Evolutionary conservation across 1,140 invertebrate genomes (phyloP).

Genomic region (Macrostomum lignano): DNA sequence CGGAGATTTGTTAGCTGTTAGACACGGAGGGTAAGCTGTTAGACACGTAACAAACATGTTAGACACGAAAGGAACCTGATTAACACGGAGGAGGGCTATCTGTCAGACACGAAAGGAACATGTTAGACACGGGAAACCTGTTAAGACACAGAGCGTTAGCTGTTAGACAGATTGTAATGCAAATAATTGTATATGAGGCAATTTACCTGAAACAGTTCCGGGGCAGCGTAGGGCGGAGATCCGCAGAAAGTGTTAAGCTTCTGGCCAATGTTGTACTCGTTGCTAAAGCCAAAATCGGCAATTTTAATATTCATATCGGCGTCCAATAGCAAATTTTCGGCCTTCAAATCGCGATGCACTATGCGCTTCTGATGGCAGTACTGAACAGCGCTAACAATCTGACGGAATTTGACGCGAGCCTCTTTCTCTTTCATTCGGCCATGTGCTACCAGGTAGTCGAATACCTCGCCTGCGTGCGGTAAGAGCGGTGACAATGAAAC

Average conservation of each 20-base stretch:
- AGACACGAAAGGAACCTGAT: too few relatives aligned
- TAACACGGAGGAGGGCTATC: too few relatives aligned
- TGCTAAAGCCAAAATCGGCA: conserved; percentile 86
- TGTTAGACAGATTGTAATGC: too few relatives aligned
- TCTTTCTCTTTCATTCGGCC: conserved; percentile 75
- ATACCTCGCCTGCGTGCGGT: conserved; percentile 12
- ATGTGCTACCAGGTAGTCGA: conserved; percentile 71
- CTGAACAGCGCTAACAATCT: conserved; percentile 89
- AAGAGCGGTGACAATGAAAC: too few relatives aligned
- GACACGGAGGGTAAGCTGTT: too few relatives aligned
- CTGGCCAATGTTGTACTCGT: conserved; percentile 51
- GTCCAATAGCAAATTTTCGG: conserved; percentile 77
- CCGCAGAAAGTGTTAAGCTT: conserved; percentile 76
- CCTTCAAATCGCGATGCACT: conserved; percentile 74
- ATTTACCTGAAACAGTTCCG: conserved; percentile 81
- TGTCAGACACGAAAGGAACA: too few relatives aligned
- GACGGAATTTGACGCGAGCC: conserved; percentile 64
- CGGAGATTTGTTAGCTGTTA: too few relatives aligned
- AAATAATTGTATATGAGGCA: too few relatives aligned
- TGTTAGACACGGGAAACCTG: too few relatives aligned
- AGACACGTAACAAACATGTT: too few relatives aligned
- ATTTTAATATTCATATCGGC: conserved; percentile 79
- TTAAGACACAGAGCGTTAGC: too few relatives aligned
- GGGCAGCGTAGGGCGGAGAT: conserved; percentile 77
- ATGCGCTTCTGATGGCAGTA: conserved; percentile 96